Conservation (phyloP, 2,797 vertebrate species). For the Hemibagrus guttatus region DNA sequence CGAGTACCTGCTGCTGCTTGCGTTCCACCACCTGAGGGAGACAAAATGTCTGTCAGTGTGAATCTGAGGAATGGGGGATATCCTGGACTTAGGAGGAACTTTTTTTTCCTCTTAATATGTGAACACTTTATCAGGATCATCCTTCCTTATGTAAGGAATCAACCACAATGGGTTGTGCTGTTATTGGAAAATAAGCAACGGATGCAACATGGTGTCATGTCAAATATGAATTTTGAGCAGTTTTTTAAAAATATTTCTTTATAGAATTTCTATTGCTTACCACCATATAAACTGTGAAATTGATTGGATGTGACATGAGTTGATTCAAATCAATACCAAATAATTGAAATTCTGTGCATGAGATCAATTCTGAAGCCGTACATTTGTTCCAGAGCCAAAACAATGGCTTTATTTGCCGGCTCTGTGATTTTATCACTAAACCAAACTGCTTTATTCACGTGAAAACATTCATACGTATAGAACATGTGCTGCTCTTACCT, state of each 20-base stretch:
- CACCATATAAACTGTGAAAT: not conserved
- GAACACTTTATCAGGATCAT: not conserved
- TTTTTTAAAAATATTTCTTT: too few relatives aligned
- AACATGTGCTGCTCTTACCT: slow-evolving; percentile 71
- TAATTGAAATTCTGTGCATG: not conserved
- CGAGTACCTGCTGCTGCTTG: slow-evolving; percentile 82
- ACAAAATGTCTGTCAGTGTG: slow-evolving; percentile 10
- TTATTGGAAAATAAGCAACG: not conserved
- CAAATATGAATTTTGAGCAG: too few relatives aligned
- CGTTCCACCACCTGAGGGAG: slow-evolving; percentile 80
- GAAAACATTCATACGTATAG: not conserved
- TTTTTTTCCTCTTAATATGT: not conserved
- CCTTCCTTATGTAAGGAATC: not conserved
- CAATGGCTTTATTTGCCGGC: not conserved
- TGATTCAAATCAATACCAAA: too few relatives aligned
- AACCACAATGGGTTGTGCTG: not conserved
- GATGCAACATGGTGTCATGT: not conserved
- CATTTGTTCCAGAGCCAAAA: too few relatives aligned
- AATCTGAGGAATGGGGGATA: not conserved
- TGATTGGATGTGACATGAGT: not conserved
- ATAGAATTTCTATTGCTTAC: too few relatives aligned
- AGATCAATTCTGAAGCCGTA: not conserved
- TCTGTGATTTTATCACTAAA: not conserved
- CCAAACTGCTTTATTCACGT: not conserved
- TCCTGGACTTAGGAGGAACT: too few relatives aligned